Conservation (phyloP, 2,113 vertebrate genomes). For the Martes martes region DNA sequence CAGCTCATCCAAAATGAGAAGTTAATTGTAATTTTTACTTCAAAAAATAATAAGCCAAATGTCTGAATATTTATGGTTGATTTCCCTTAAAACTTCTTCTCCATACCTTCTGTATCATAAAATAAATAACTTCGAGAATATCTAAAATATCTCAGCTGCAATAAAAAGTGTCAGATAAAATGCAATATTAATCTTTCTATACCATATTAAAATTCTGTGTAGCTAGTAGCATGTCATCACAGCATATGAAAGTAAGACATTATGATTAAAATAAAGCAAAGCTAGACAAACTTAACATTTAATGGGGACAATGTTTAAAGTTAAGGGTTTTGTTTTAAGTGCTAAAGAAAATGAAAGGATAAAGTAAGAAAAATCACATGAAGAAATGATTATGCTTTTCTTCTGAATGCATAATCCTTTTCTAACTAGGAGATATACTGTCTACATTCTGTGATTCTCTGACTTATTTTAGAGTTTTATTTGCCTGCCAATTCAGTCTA, state of each 20-base stretch:
- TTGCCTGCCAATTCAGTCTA: not conserved
- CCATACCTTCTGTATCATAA: slow-evolving; percentile 41
- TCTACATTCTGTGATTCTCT: not conserved
- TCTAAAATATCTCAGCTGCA: slow-evolving; percentile 48
- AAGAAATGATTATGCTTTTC: not conserved
- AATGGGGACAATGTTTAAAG: not conserved
- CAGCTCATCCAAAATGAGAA: slow-evolving; percentile 41
- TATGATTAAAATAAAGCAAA: slow-evolving; percentile 36
- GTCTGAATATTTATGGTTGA: slow-evolving; percentile 38
- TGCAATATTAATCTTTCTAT: slow-evolving; percentile 59
- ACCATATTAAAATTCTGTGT: slow-evolving; percentile 65
- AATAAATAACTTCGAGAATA: slow-evolving; percentile 67
- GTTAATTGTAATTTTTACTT: slow-evolving; percentile 73
- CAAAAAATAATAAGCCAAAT: slow-evolving; percentile 63
- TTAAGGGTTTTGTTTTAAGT: not conserved
- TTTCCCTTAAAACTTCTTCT: slow-evolving; percentile 69
- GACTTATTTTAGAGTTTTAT: not conserved
- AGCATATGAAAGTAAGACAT: not conserved
- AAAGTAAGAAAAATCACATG: not conserved
- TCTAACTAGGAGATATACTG: not conserved
- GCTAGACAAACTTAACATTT: not conserved
- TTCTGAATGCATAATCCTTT: not conserved
- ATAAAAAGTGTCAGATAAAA: slow-evolving; percentile 70
- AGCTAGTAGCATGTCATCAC: not conserved
- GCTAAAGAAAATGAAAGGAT: not conserved